Evolutionary conservation across 2,113 vertebrate genomes (phyloP).

Genomic region (Ancistrus triradiatus): DNA sequence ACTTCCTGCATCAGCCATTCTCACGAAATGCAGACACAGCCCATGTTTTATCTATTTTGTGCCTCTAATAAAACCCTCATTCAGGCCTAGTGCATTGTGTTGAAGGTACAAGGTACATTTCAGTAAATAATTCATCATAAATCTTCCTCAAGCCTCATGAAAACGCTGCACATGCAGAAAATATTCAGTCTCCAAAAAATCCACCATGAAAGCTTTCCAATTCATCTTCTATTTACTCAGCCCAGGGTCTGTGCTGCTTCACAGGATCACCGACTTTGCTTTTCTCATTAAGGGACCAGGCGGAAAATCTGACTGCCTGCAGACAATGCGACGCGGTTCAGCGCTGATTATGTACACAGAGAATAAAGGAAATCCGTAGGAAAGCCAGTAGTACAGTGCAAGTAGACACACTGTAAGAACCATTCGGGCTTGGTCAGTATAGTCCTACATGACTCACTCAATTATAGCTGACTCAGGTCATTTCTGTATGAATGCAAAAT

Average conservation of each 20-base stretch:
- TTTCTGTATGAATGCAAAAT: no score
- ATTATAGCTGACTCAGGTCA: not conserved
- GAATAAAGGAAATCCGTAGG: slow-evolving; percentile 44
- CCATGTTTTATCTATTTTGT: no score
- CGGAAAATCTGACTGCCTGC: slow-evolving; percentile 59
- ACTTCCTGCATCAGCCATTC: slow-evolving; percentile 32
- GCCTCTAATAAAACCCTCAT: no score
- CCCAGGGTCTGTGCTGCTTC: slow-evolving; percentile 44
- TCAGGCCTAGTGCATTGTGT: no score
- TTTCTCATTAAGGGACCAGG: slow-evolving; percentile 58
- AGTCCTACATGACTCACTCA: not conserved
- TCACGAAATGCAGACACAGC: slow-evolving; percentile 16
- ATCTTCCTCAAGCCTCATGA: no score
- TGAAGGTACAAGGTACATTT: no score
- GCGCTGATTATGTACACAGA: slow-evolving; percentile 34
- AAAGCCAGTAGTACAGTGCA: slow-evolving; percentile 45
- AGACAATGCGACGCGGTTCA: slow-evolving; percentile 45
- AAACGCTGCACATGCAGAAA: not conserved
- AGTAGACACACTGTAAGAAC: slow-evolving; percentile 15
- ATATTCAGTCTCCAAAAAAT: not conserved
- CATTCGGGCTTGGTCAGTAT: not conserved
- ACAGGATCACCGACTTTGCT: slow-evolving; percentile 48
- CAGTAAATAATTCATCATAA: no score
- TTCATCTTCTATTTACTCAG: slow-evolving; percentile 42
- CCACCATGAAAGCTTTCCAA: not conserved